Base-by-base conservation (phyloP, 2,113 vertebrate genomes). In the Micronycteris hirsuta region DNA sequence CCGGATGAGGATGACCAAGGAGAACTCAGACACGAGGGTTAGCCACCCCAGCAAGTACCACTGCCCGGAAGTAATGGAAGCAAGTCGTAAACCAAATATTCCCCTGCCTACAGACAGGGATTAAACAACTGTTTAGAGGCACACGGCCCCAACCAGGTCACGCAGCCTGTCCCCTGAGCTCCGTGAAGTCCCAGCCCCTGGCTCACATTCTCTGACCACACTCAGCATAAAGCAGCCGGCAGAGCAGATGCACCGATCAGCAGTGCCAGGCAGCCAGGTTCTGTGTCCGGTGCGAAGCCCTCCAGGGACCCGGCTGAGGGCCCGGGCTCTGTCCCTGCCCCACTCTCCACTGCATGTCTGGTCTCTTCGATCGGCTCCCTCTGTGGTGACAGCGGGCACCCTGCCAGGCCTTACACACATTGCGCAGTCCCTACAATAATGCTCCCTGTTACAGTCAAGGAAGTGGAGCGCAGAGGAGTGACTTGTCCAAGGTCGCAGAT, bases 211-310 rank as follows among this genome's bases (percentile, higher is more conserved):
- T 28, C 58, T 58, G 65, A 5, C 13, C 31, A 4, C 24, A 4
- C 38, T 19, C 8, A 6, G 4, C 22, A 1, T 4, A 4, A 52
- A 54, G 73, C 31, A 45, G 17, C 22, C 74, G 12, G 10, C 45
- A n/a, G 10, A 24, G 4, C 49, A 47, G 41, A 5, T 0, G 1
- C 38, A 24, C 49, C 26, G 8, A 8, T 7, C 1, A 28, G 10
- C 65, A 11, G 65, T 52, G 7, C 28, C n/a, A 56, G 63, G 45
- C 20, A 33, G 14, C 54, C 16, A 6, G 22, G 31, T 9, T 52
- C 56, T 17, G 43, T 26, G 5, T 54, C 26, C 36, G 43, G 41
- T 7, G 4, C 0, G 0, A 20, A 14, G 24, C 7, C 31, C 0
- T n/a, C 19, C 1, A 7, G 7, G 56, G 26, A 4, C 31, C 3